Evolutionary conservation across 2,113 vertebrate species (phyloP), one percentile per base, ranked within the genome.

Genomic region (western clawed frog (Xenopus tropicalis)): DNA sequence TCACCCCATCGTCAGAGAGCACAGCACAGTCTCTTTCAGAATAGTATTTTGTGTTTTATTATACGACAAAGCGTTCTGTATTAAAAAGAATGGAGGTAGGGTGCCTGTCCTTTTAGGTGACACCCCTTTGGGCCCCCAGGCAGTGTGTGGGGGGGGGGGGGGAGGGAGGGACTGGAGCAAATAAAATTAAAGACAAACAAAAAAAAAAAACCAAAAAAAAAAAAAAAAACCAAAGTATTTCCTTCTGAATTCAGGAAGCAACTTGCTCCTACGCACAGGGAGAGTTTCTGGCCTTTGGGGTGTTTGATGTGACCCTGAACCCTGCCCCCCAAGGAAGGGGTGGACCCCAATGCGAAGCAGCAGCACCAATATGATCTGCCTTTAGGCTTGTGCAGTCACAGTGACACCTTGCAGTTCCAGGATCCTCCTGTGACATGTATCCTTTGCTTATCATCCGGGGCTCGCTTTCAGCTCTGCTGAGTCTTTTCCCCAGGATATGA

Each of bases 61-160:
- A 69, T 75, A 69, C 66, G 73, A 75, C 73, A 75, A 75, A 48
- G 73, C 73, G 66, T 90, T 88, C 83, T 87, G 87, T 92, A 91
- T 84, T 92, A 90, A 91, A 91, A 92, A 92, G 89, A 88, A 90
- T 90, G 90, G 90, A 92, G 91, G 90, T 92, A 92, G 90, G 90
- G 90, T 92, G 88, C 91, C 90, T 91, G 88, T 91, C 84, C 74
- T 89, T 89, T 89, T 90, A 88, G 72, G 82, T 82, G 82, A 78
- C 80, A 78, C 86, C 86, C 84, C 85, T 86, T 87, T 86, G 79
- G 81, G 87, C 86, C 84, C 72, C 89, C 81, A 79, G 79, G 81
- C 81, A 63, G 13, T 80, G 83, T 84, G 78, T 4, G 80, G 2
- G 29, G 2, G 29, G 29, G 29, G 85, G 88, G 29, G n/a, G n/a